A percentile compares a stretch with the other conserved stretches of the same genome.
phyloP scores from a whole-genome alignment of 2,888 invertebrate genomes.

The Cephus spinipes region DNA sequence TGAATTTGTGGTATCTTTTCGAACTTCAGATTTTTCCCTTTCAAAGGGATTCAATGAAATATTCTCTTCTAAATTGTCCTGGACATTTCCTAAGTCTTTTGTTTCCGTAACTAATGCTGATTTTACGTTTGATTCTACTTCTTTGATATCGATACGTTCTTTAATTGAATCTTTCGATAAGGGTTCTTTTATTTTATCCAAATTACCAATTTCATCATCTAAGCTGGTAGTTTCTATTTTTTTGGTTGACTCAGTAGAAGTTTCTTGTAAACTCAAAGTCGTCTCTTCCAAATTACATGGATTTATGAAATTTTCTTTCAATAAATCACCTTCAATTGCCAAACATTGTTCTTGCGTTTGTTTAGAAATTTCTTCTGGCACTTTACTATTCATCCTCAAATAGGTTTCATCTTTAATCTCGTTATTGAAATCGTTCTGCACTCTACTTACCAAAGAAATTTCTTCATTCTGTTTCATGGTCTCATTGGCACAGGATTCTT shows the following conservation, averaged over 20 bases:
- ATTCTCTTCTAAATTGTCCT: neutral
- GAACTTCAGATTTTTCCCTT: neutral
- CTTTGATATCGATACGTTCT: neutral
- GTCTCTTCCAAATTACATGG: neutral
- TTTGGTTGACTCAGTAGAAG: neutral
- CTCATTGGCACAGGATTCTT: neutral
- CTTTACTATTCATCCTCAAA: neutral
- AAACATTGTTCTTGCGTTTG: neutral
- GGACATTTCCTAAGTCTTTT: neutral
- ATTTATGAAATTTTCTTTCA: neutral
- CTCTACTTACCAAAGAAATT: neutral
- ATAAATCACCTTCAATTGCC: neutral
- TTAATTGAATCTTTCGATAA: conserved; percentile 10
- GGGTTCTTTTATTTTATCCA: conserved; percentile 5
- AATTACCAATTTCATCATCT: neutral
- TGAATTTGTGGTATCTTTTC: neutral
- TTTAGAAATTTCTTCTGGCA: neutral
- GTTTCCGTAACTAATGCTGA: neutral
- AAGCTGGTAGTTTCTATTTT: neutral
- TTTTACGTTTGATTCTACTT: neutral
- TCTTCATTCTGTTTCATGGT: neutral
- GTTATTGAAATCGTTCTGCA: neutral
- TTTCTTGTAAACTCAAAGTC: neutral
- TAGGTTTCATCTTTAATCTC: neutral
- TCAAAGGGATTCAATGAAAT: neutral